Base-by-base conservation (phyloP, 2,113 vertebrate species). In the Bos indicus region DNA sequence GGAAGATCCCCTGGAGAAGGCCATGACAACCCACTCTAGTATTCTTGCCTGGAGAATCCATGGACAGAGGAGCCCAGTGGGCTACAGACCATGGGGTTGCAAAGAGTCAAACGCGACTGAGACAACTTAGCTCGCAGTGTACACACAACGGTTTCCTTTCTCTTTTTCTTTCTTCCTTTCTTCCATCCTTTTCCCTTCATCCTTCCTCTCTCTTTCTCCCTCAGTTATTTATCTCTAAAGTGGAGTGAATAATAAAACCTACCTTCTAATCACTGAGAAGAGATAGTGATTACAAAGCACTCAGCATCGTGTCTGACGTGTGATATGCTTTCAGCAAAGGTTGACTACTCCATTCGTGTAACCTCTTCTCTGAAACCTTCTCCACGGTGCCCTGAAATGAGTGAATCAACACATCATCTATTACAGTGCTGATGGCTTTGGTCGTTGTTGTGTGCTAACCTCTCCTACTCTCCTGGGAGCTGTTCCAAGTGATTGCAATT, bases 171-270 rank as follows among this genome's bases (percentile, higher is more conserved):
- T 71, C 36, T 77, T 77, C 12, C 36, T 77, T 77, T 43, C 36
- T 77, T 77, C 40, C 71, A 14, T 77, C 40, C 36, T 26, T 77
- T 43, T 43, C 14, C 36, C 40, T 74, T 43, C 11, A 0, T 74
- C 21, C 36, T 77, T 43, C 71, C 71, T 77, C 36, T 13, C 36
- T 84, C 46, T 62, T 74, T 14, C 40, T 59, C 6, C 15, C 56
- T 81, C 52, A 64, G 19, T 84, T 59, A 17, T 43, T 84, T 83
- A n/a, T 87, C n/a, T 97, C 25, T 67, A 51, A 81, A 88, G 33
- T 40, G 26, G n/a, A 9, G 10, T 85, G 77, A 62, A 48, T 80
- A 67, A 17, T 54, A 48, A 82, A 64, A 30, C 5, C 1, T 1
- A 67, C 54, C 59, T 74, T 23, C 13, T 40, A 60, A 67, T 80